A percentile compares a stretch with the other conserved stretches of the same genome.
Conservation (phyloP, 2,888 invertebrate species). For the Himalopsyche anomala region DNA sequence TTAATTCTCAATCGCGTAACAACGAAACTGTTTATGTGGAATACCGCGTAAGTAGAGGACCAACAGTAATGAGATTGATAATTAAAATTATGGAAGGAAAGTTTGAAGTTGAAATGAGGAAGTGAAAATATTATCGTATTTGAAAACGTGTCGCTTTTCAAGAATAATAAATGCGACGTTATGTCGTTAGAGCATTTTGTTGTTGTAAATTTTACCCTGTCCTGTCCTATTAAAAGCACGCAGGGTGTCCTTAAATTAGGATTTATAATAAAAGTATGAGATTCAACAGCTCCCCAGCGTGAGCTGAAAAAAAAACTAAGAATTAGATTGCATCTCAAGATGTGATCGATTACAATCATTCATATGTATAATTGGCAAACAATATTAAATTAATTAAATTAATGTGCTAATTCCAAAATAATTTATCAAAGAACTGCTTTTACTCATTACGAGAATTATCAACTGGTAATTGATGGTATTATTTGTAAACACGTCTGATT, state of each 20-base stretch:
- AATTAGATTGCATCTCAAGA: not conserved
- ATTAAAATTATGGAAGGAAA: no score
- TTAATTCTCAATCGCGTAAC: no score
- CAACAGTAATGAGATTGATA: no score
- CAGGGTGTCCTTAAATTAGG: constrained; percentile 43
- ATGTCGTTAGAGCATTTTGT: constrained; percentile 35
- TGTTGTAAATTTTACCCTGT: constrained; percentile 46
- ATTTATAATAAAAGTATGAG: constrained; percentile 50
- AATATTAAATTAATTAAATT: no score
- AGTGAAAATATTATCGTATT: constrained; percentile 3
- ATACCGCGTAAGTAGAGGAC: no score
- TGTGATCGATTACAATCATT: constrained; percentile 3
- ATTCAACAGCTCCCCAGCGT: constrained; percentile 39
- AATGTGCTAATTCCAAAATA: no score
- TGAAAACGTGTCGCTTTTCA: constrained; percentile 28
- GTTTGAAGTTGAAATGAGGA: not conserved
- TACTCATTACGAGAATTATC: no score
- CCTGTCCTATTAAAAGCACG: constrained; percentile 43
- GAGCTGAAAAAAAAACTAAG: constrained; percentile 17
- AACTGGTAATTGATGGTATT: no score
- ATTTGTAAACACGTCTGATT: no score
- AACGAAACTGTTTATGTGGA: no score
- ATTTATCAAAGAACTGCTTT: no score
- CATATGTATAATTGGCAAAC: not conserved
- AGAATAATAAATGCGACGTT: constrained; percentile 31